These are phyloP conservation scores for Neogale vison DNA, from an alignment of 2,113 vertebrate genomes.

Conservation along the genomic window DNA sequence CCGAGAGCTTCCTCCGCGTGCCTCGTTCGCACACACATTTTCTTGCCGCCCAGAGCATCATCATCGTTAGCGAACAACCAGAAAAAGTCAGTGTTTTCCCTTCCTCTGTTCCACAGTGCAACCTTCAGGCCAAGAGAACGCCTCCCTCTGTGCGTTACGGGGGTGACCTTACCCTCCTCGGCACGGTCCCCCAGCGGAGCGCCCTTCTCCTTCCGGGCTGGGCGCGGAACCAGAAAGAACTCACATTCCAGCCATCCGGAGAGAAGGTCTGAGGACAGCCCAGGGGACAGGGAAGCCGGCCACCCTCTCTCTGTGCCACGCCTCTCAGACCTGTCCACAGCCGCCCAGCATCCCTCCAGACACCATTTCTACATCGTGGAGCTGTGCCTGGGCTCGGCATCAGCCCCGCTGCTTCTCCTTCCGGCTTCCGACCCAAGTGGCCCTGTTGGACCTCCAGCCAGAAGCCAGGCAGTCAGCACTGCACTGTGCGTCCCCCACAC, in stretches of 20 bases:
- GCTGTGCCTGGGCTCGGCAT: neutral
- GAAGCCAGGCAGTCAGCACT: too few species aligned
- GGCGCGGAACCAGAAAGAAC: neutral
- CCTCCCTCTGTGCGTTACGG: neutral
- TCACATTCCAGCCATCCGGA: neutral
- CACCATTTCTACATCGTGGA: neutral
- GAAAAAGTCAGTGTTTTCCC: neutral
- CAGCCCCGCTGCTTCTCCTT: neutral
- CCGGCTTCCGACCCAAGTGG: neutral
- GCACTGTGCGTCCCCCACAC: too few species aligned
- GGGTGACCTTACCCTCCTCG: too few species aligned
- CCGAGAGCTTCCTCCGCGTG: neutral
- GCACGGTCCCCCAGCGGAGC: neutral
- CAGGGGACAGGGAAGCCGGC: neutral
- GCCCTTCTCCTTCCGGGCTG: neutral
- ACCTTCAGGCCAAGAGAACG: neutral
- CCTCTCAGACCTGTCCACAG: neutral
- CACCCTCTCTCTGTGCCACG: neutral
- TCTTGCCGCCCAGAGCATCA: neutral
- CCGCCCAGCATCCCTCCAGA: neutral
- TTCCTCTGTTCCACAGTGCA: neutral
- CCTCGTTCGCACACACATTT: neutral
- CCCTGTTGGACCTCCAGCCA: too few species aligned
- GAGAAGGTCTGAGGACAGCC: neutral
- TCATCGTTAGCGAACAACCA: neutral